phyloP scores from a whole-genome alignment of 2,113 vertebrate genomes.

The Petromus typicus region DNA sequence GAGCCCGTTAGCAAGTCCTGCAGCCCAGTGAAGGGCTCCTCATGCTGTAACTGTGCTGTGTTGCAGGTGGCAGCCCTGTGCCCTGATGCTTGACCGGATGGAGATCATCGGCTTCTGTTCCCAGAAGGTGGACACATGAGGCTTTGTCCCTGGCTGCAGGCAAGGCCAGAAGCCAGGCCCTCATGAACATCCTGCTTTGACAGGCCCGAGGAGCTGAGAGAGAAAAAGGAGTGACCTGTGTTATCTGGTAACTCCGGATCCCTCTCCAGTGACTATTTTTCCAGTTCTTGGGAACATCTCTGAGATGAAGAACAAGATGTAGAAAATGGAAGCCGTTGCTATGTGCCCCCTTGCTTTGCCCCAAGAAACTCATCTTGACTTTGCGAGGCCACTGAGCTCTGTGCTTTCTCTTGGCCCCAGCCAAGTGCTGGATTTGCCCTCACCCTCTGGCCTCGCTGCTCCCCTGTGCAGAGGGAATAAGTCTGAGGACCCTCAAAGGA shows the following conservation, averaged over 20 bases:
- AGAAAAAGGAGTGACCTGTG: rapidly evolving
- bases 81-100: background rate
- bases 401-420: background rate
- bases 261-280: rapidly evolving
- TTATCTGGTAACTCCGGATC: rapidly evolving
- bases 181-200: rapidly evolving
- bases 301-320: constrained; percentile 61
- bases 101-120: background rate
- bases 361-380: background rate
- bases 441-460: background rate
- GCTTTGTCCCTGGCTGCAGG: too few species aligned
- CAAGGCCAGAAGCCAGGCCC: background rate
- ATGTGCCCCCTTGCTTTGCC: background rate
- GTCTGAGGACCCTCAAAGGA: background rate
- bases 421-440: background rate
- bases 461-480: background rate
- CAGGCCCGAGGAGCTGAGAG: background rate
- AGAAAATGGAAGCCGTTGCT: background rate
- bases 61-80: constrained; percentile 46
- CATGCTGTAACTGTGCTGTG: background rate
- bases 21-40: background rate
- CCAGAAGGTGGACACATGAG: rapidly evolving
- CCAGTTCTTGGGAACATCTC: constrained; percentile 67
- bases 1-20: background rate
- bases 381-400: background rate